Percentiles rank a stretch among this genome's conserved stretches.
These are phyloP conservation scores for Theretra japonica DNA, from an alignment of 2,888 invertebrate species.

Conservation along the genomic window DNA sequence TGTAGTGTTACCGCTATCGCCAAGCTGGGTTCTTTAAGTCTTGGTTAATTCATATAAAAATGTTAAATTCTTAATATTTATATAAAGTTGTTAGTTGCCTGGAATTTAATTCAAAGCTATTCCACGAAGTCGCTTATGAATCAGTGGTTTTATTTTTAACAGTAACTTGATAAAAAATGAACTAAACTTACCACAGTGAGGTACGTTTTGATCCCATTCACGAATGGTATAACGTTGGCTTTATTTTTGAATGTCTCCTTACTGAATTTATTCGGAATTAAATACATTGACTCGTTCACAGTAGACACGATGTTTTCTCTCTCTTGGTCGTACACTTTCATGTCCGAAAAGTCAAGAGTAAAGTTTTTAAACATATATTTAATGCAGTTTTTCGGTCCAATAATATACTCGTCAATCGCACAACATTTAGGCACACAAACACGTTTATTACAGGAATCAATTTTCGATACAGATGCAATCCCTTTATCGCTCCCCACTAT, in stretches of 20 bases:
- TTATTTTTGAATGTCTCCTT: background rate
- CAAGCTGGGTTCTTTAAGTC: too few species aligned
- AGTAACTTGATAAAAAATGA: background rate
- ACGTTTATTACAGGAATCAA: background rate
- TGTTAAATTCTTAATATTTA: too few species aligned
- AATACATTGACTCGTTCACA: background rate
- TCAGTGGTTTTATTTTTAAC: too few species aligned
- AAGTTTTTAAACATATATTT: background rate
- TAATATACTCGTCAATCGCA: background rate
- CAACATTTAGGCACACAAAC: constrained; percentile 28
- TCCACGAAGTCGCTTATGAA: too few species aligned
- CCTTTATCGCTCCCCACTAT: too few species aligned
- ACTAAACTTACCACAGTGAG: constrained; percentile 16
- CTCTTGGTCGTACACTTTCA: constrained; percentile 1
- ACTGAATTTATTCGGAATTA: constrained; percentile 15
- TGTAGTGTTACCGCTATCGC: too few species aligned
- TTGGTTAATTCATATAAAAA: too few species aligned
- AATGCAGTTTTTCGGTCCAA: background rate
- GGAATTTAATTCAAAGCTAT: too few species aligned
- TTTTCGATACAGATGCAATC: too few species aligned
- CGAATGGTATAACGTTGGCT: background rate
- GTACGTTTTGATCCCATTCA: background rate
- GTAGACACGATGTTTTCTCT: constrained; percentile 3
- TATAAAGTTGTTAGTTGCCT: too few species aligned
- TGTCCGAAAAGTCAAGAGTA: constrained; percentile 18